Base-by-base conservation (phyloP, 2,113 vertebrate species). In the Spea bombifrons region DNA sequence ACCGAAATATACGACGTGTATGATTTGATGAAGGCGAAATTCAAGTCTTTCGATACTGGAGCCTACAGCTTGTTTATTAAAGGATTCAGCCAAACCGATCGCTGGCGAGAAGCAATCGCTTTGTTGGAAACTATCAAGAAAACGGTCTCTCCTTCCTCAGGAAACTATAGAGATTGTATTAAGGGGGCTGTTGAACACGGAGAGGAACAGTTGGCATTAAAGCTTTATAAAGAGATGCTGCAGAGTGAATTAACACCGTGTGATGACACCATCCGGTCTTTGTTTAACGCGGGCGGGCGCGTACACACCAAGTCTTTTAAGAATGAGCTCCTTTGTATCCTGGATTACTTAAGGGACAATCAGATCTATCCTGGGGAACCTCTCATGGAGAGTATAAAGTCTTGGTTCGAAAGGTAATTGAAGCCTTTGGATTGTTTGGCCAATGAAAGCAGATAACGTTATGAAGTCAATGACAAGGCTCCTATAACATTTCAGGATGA, bases 331-430 rank as follows among this genome's bases (percentile, higher is more conserved):
- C 76, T 91, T 82, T 84, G 77, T 44, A 81, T 99, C 63, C 93
- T 99, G 66, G 86, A 85, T 0, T 88, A 93, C 86, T 91, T 98
- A 90, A 91, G 95, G 88, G 88, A 95, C 59, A 94, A 96, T 87
- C 94, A 96, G 69, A 84, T 95, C 50, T 97, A 97, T 86, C 96
- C 97, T 52, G 87, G 91, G 16, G 85, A 89, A 81, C 82, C 79
- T 13, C 85, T 98, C 80, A 88, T 91, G 82, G n/a, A 66, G 76
- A 92, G 86, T 86, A 94, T 99, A 88, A 96, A 93, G 82, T 84
- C 88, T 0, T 98, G 96, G 95, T 98, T 98, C 91, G 95, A 98
- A 86, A 96, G 96, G 97, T 98, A 93, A 86, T 75, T 66, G 30
- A 30, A 30, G 30, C 30, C 30, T 30, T 30, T 30, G 30, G 30